A percentile compares a stretch with the other conserved stretches of the same genome.
These are phyloP conservation scores for Scartelaos histophorus DNA, from an alignment of 2,113 vertebrate species.

Conservation along the genomic window DNA sequence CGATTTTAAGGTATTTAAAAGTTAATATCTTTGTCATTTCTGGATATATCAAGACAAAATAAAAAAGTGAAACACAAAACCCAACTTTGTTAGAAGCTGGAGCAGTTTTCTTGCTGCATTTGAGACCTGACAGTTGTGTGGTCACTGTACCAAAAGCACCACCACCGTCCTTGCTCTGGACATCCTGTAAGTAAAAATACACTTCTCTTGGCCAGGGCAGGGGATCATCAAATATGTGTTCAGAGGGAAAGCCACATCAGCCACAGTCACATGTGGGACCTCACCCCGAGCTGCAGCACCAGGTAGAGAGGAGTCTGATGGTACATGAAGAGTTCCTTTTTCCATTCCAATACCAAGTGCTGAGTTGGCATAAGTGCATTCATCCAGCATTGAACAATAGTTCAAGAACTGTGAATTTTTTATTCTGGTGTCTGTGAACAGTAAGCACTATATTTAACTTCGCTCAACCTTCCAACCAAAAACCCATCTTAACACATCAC, in stretches of 20 bases:
- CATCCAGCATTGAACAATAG: no score
- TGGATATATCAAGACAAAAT: no score
- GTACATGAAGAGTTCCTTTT: slow-evolving; percentile 4
- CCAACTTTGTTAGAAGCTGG: no score
- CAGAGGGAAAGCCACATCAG: not conserved
- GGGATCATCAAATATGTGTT: not conserved
- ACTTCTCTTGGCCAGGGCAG: not conserved
- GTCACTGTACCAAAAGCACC: not conserved
- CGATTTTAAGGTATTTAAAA: no score
- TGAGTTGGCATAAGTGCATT: slow-evolving; percentile 9
- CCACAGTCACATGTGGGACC: not conserved
- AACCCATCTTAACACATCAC: no score
- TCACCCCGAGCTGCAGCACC: slow-evolving; percentile 11
- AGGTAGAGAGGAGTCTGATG: slow-evolving; percentile 8
- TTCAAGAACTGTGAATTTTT: no score
- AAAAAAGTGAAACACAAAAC: no score
- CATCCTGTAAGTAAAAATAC: not conserved
- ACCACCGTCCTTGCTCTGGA: not conserved
- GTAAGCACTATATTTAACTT: not conserved
- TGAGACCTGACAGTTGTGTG: no score
- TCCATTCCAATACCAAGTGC: slow-evolving; percentile 13
- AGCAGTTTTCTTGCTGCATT: no score
- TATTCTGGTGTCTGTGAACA: no score
- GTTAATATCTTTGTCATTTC: no score
- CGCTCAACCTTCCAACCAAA: no score